These are phyloP conservation scores for Lasioglossum oenotherae DNA, from an alignment of 2,888 invertebrate genomes.

Conservation along the genomic window DNA sequence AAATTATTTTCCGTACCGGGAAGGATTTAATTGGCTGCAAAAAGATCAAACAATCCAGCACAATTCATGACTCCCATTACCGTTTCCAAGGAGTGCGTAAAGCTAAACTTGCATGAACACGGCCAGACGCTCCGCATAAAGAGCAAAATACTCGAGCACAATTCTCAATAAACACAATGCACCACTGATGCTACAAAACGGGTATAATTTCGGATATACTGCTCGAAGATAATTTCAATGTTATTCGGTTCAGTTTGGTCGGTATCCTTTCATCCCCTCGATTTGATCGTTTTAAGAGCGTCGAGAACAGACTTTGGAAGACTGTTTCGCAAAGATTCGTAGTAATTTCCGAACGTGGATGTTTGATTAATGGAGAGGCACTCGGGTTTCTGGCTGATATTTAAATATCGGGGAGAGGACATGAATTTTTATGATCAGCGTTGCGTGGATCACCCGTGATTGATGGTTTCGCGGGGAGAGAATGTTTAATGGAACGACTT, in stretches of 20 bases:
- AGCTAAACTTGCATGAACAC: background rate
- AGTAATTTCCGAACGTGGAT: background rate
- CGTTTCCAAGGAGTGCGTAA: background rate
- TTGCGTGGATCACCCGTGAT: constrained; percentile 5
- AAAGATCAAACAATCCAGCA: background rate
- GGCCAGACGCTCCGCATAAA: background rate
- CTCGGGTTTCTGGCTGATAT: background rate
- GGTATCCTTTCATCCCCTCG: background rate
- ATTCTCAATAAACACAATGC: background rate
- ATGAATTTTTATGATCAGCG: constrained; percentile 3
- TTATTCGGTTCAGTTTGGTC: background rate
- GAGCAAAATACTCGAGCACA: background rate
- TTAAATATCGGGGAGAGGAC: constrained; percentile 7
- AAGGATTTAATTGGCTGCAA: background rate
- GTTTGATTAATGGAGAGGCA: background rate
- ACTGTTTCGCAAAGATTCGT: background rate
- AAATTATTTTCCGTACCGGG: no score
- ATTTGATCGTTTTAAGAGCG: background rate
- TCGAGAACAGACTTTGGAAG: background rate
- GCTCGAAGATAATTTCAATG: background rate
- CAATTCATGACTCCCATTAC: background rate
- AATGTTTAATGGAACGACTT: constrained; percentile 12
- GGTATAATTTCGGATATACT: constrained; percentile 8
- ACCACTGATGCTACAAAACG: background rate
- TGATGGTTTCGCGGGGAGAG: constrained; percentile 3